Evolutionary conservation across 2,888 invertebrate genomes (phyloP), one percentile per base, ranked within the genome.

Genomic region (Steinernema hermaphroditum): DNA sequence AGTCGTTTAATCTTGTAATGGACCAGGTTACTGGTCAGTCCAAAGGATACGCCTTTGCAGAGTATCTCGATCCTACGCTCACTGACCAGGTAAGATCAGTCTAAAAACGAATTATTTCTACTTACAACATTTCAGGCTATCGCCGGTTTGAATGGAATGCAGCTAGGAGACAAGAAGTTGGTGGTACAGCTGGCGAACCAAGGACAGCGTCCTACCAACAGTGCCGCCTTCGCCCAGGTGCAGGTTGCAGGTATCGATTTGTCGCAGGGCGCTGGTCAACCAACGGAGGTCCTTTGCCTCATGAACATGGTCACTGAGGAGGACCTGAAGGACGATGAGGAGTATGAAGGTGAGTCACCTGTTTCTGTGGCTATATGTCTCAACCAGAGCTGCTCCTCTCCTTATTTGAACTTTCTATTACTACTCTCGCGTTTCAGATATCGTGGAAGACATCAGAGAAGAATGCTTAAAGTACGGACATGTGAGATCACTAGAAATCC

Each of bases 31-130:
- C 96, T 74, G 96, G 96, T 43, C 90, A 96, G 70, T 96, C 96
- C 87, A 98, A 98, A 89, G 97, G 98, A 37, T 98, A 96, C 88
- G 98, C 97, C n/a, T 98, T 98, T 90, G 96, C 96, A 88, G 97
- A 98, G 90, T 98, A 97, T 89, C 93, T 94, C 81, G 98, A 98
- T 87, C 92, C 94, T 75, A 92, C 92, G 69, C 93, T 97, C 90
- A 98, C 97, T 14, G 97, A 98, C 89, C 96, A 85, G 75, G 83
- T 83, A 22, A 2, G 2, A 16, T 8, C 19, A 41, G 16, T 16
- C 29, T 29, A 8, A 70, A 27, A 70, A 70, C 19, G 24, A 72
- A 22, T 27, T 14, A 41, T 4, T 19, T 46, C 0, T n/a, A 29
- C n/a, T n/a, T n/a, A n/a, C n/a, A n/a, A n/a, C n/a, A 19, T 73